phyloP scores from a whole-genome alignment of 2,888 invertebrate genomes.

The Scaptomyza flava region DNA sequence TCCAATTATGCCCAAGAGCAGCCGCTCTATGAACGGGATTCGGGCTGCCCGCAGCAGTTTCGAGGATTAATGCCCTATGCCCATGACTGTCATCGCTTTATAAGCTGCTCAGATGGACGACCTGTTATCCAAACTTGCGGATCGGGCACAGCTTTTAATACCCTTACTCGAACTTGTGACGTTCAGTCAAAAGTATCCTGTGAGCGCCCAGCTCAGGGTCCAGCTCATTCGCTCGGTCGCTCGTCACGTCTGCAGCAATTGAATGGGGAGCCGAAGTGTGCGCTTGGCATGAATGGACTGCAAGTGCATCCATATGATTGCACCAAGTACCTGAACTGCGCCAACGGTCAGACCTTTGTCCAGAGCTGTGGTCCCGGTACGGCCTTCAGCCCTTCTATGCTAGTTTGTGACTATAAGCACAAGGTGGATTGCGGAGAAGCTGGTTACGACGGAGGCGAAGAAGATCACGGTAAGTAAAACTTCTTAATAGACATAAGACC shows the following conservation, averaged over 20 bases:
- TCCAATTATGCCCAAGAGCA: constrained; percentile 54
- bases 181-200: constrained; percentile 87
- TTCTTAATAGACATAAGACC: not conserved
- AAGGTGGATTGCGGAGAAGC: constrained; percentile 85
- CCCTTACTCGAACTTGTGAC: constrained; percentile 87
- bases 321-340: constrained; percentile 87
- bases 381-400: constrained; percentile 86
- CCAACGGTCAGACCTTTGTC: constrained; percentile 86
- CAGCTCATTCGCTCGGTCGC: constrained; percentile 19
- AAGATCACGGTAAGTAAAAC: constrained; percentile 53
- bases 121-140: constrained; percentile 87
- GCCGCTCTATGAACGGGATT: constrained; percentile 64
- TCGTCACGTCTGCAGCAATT: constrained; percentile 38
- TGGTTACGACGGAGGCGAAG: constrained; percentile 21
- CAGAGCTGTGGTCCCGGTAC: constrained; percentile 88
- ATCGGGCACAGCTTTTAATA: constrained; percentile 88
- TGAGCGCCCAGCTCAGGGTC: constrained; percentile 34
- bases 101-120: constrained; percentile 89
- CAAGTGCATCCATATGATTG: constrained; percentile 87
- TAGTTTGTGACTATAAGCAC: constrained; percentile 87
- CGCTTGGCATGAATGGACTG: constrained; percentile 85
- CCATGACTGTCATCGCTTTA: constrained; percentile 87
- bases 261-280: constrained; percentile 82
- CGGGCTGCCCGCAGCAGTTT: constrained; percentile 84
- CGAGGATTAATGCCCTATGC: constrained; percentile 87